Percentiles rank a stretch among this genome's conserved stretches.
phyloP scores from a whole-genome alignment of 2,888 invertebrate genomes.

The Pediacus dermestoides region DNA sequence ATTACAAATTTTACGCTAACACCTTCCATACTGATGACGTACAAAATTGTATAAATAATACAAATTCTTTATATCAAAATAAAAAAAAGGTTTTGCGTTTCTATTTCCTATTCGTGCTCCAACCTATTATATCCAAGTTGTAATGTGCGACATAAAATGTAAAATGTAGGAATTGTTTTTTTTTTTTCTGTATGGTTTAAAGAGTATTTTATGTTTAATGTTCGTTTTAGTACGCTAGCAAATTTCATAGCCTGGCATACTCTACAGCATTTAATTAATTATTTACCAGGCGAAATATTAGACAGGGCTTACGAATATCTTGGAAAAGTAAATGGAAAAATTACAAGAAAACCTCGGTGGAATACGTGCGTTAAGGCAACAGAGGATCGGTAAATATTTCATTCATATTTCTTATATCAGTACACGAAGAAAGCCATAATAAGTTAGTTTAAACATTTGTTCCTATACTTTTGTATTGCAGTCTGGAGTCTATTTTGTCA shows the following conservation, averaged over 20 bases:
- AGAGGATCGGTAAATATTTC: slow-evolving; percentile 31
- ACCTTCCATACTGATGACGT: too few species aligned
- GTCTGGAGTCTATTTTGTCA: slow-evolving; percentile 30
- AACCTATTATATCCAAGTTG: too few species aligned
- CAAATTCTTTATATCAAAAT: too few species aligned
- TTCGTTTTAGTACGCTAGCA: slow-evolving; percentile 38
- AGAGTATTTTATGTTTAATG: slow-evolving; percentile 2
- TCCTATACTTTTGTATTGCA: slow-evolving; percentile 16
- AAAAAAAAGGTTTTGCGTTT: too few species aligned
- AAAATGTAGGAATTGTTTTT: too few species aligned
- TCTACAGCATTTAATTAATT: slow-evolving; percentile 37
- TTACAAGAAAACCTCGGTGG: slow-evolving; percentile 33
- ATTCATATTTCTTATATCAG: slow-evolving; percentile 2
- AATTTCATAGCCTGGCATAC: slow-evolving; percentile 44
- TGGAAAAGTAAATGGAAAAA: slow-evolving; percentile 30
- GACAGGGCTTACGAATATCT: slow-evolving; percentile 35
- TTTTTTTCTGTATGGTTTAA: too few species aligned
- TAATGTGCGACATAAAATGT: too few species aligned
- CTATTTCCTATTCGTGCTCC: too few species aligned
- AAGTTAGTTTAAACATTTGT: too few species aligned
- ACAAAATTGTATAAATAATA: too few species aligned
- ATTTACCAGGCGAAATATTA: slow-evolving; percentile 36
- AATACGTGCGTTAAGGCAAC: slow-evolving; percentile 31
- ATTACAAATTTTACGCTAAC: too few species aligned
- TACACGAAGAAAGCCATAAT: background rate